phyloP scores from a whole-genome alignment of 2,888 invertebrate genomes.

The Spatulosminthurus flaviceps region DNA sequence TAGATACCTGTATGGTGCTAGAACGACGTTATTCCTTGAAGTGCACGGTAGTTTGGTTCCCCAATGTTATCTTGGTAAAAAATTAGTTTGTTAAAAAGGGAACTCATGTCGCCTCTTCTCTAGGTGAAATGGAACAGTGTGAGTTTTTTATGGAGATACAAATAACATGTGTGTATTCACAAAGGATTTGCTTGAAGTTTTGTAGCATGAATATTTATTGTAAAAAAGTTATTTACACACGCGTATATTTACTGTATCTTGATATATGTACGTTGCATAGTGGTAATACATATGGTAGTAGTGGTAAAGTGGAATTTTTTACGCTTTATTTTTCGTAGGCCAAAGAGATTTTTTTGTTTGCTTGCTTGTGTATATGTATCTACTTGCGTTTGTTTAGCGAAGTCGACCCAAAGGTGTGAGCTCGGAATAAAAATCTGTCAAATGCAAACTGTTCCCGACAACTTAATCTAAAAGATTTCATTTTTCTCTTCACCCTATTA shows the following conservation, averaged over 20 bases:
- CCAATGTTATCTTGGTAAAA: no score
- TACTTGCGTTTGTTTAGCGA: no score
- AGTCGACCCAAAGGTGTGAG: slow-evolving; percentile 8
- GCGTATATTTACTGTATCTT: neutral
- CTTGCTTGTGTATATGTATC: neutral
- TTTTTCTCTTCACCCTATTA: neutral
- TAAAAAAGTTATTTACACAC: slow-evolving; percentile 4
- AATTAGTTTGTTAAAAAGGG: no score
- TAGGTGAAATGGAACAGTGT: no score
- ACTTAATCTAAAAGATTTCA: slow-evolving; percentile 26
- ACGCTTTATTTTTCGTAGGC: no score
- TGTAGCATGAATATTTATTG: neutral
- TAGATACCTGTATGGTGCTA: no score
- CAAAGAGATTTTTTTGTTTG: neutral
- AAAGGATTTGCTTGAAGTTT: neutral
- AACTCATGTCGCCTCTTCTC: no score
- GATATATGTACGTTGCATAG: neutral
- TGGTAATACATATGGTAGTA: neutral
- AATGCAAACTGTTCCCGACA: slow-evolving; percentile 36
- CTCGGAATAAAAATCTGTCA: slow-evolving; percentile 36
- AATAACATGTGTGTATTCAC: slow-evolving; percentile 16
- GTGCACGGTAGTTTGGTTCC: no score
- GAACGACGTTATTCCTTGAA: no score
- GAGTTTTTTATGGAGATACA: neutral
- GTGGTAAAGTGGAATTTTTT: no score